Conservation (phyloP, 2,113 vertebrate genomes). For the Speoplatyrhinus poulsoni region DNA sequence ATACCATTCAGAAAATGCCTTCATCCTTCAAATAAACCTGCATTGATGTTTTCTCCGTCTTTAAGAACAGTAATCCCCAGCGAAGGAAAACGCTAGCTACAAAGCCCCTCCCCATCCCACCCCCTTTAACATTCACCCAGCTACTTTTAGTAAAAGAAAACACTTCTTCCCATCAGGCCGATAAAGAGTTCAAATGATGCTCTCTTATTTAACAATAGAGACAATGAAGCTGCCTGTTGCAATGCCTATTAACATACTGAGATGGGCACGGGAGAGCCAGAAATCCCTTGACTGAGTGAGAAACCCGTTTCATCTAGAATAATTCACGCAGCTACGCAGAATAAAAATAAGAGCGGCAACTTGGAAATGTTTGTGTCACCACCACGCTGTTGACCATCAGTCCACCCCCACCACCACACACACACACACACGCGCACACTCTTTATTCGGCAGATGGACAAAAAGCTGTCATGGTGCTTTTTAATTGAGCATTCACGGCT, state of each 20-base stretch:
- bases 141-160: slow-evolving; percentile 67
- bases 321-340: slow-evolving; percentile 5
- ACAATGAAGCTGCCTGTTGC: slow-evolving; percentile 16
- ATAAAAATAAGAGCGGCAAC: slow-evolving; percentile 5
- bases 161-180: slow-evolving; percentile 48
- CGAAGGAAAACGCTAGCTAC: slow-evolving; percentile 53
- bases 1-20: slow-evolving; percentile 75
- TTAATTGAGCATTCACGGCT: slow-evolving; percentile 96
- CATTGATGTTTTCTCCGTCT: slow-evolving; percentile 74
- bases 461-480: slow-evolving; percentile 94
- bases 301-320: slow-evolving; percentile 31
- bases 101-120: slow-evolving; percentile 66
- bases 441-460: slow-evolving; percentile 91
- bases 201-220: slow-evolving; percentile 35
- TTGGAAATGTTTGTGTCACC: slow-evolving; percentile 30
- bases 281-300: slow-evolving; percentile 3
- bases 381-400: slow-evolving; percentile 45
- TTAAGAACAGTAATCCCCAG: slow-evolving; percentile 73
- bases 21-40: slow-evolving; percentile 77
- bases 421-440: slow-evolving; percentile 22
- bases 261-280: slow-evolving; percentile 31
- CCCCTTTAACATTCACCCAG: slow-evolving; percentile 71
- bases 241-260: slow-evolving; percentile 23
- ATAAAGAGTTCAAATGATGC: slow-evolving; percentile 67
- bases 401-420: background rate